Evolutionary conservation across 2,888 invertebrate species (phyloP).

Genomic region (Drepana falcataria): DNA sequence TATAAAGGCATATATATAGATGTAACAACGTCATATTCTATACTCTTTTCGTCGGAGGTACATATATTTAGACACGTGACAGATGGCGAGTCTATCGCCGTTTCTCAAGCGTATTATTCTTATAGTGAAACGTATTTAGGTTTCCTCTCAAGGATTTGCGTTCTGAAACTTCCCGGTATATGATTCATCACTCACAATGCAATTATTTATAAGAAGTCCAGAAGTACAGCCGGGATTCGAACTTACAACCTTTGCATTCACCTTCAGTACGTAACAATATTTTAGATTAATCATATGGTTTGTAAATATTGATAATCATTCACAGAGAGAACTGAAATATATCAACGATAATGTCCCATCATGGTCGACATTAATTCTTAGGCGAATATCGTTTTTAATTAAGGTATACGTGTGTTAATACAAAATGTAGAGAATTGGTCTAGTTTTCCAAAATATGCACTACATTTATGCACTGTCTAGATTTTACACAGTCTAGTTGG

Average conservation of each 20-base stretch:
- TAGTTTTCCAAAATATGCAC: neutral
- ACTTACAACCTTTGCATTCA: no score
- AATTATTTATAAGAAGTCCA: neutral
- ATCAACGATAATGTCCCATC: constrained; percentile 35
- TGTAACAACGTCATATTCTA: no score
- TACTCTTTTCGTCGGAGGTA: no score
- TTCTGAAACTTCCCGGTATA: no score
- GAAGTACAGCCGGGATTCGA: no score
- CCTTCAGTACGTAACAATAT: no score
- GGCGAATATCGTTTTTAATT: constrained; percentile 50
- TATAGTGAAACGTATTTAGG: neutral
- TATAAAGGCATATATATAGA: no score
- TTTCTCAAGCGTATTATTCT: no score
- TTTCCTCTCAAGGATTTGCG: no score
- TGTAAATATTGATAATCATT: constrained; percentile 26
- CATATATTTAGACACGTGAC: no score
- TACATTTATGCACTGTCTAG: neutral
- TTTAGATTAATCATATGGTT: no score
- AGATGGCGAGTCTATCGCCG: no score
- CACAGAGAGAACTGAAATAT: constrained; percentile 45
- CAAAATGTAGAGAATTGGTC: constrained; percentile 17
- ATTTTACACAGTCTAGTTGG: neutral
- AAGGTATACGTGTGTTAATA: constrained; percentile 43
- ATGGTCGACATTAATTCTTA: constrained; percentile 37
- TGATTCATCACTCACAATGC: neutral